Conservation (phyloP, 2,113 vertebrate species). For the Polypterus senegalus region DNA sequence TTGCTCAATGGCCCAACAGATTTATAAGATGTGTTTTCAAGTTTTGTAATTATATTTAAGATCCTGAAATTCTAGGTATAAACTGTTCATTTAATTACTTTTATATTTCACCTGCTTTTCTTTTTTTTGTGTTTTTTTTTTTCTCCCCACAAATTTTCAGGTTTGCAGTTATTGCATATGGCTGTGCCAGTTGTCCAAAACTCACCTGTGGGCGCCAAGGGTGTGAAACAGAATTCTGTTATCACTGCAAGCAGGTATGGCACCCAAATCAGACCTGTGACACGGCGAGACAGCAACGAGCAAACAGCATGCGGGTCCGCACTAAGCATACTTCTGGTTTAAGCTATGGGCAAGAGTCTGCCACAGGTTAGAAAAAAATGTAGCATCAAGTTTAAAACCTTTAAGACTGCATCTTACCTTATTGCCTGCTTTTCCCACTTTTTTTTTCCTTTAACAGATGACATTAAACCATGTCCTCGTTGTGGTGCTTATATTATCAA, state of each 20-base stretch:
- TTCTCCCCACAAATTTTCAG: constrained; percentile 37
- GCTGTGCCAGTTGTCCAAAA: constrained; percentile 94
- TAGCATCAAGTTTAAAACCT: background rate
- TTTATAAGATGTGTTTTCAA: background rate
- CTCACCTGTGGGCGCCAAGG: constrained; percentile 86
- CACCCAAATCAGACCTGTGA: constrained; percentile 97
- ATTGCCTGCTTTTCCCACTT: background rate
- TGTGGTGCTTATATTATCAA: constrained; percentile 97
- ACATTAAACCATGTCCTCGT: constrained; percentile 94
- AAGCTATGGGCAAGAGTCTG: constrained; percentile 86
- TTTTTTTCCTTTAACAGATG: constrained; percentile 54
- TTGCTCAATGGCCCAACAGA: background rate
- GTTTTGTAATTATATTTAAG: background rate
- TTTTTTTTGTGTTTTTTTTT: too few relatives aligned
- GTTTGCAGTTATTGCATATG: constrained; percentile 91
- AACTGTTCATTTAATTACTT: background rate
- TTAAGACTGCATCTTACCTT: background rate
- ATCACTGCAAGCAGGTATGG: constrained; percentile 98
- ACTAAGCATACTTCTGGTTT: constrained; percentile 83
- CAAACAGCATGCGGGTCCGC: constrained; percentile 74
- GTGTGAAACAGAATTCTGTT: constrained; percentile 94
- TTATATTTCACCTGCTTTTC: background rate
- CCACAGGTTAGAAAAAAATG: constrained; percentile 55
- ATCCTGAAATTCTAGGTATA: background rate
- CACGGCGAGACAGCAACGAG: constrained; percentile 87